phyloP scores from a whole-genome alignment of 2,797 vertebrate genomes.

The Myotis pilosus region DNA sequence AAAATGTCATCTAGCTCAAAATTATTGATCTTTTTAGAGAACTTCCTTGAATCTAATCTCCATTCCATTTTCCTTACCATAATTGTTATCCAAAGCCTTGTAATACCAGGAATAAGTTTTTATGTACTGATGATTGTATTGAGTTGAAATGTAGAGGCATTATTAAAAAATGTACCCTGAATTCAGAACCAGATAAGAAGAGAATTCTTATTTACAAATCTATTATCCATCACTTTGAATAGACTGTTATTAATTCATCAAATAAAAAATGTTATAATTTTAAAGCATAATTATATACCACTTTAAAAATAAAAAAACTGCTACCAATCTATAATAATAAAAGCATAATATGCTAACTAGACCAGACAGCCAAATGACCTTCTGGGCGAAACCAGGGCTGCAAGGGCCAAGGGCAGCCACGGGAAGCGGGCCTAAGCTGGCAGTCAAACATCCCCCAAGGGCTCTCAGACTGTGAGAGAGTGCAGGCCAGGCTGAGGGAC shows the following conservation, averaged over 20 bases:
- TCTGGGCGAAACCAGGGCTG: too few relatives aligned
- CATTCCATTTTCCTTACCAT: neutral
- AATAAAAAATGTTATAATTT: constrained; percentile 21
- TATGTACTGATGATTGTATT: neutral
- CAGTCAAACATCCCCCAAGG: too few relatives aligned
- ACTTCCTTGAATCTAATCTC: neutral
- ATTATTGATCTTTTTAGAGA: constrained; percentile 31
- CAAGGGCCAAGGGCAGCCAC: too few relatives aligned
- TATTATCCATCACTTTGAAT: neutral
- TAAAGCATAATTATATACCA: neutral
- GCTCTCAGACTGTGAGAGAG: too few relatives aligned
- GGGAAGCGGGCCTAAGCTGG: too few relatives aligned
- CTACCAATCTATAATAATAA: too few relatives aligned
- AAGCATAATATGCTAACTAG: too few relatives aligned
- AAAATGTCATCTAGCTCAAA: neutral
- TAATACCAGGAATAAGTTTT: constrained; percentile 19
- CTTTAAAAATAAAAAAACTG: neutral
- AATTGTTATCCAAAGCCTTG: constrained; percentile 1
- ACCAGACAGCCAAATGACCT: too few relatives aligned
- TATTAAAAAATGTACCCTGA: constrained; percentile 32
- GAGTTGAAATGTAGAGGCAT: constrained; percentile 23
- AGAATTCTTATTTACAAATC: constrained; percentile 1
- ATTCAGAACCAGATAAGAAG: constrained; percentile 40
- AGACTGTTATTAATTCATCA: constrained; percentile 26
- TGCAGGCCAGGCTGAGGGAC: too few relatives aligned